Percentiles rank a stretch among this genome's conserved stretches.
phyloP scores from a whole-genome alignment of 2,888 invertebrate species.

The Tryphoninae sp. region DNA sequence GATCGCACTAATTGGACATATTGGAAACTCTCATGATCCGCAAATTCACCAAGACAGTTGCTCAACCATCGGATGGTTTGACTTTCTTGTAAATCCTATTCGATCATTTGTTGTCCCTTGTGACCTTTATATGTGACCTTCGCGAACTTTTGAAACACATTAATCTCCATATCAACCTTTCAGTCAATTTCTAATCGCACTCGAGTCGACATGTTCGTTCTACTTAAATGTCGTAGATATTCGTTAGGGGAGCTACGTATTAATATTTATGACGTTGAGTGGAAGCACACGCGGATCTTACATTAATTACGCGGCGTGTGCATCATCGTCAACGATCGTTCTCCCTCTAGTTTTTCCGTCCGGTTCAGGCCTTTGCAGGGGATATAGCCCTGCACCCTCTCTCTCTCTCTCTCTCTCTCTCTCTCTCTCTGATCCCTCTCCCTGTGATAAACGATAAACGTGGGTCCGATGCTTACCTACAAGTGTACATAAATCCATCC shows the following conservation, averaged over 20 bases:
- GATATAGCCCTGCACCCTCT: neutral
- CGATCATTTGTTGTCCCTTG: neutral
- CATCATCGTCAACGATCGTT: conserved; percentile 45
- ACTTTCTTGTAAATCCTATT: neutral
- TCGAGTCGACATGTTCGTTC: neutral
- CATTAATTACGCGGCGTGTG: conserved; percentile 45
- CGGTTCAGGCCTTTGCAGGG: neutral
- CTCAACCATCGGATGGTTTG: too few species aligned
- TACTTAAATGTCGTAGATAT: too few species aligned
- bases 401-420: too few species aligned
- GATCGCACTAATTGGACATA: neutral
- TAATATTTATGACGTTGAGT: conserved; percentile 44
- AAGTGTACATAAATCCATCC: conserved; percentile 41
- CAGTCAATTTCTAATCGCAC: neutral
- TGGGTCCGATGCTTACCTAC: conserved; percentile 25
- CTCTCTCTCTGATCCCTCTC: too few species aligned
- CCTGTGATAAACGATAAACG: conserved; percentile 38
- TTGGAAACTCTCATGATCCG: neutral
- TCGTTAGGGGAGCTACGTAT: neutral
- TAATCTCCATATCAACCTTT: neutral
- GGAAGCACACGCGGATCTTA: conserved; percentile 31
- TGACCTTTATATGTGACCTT: too few species aligned
- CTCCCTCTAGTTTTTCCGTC: conserved; percentile 21
- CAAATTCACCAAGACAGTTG: neutral
- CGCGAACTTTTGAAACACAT: neutral